These are phyloP conservation scores for Burhinus bistriatus DNA, from an alignment of 2,113 vertebrate genomes.

Conservation along the genomic window DNA sequence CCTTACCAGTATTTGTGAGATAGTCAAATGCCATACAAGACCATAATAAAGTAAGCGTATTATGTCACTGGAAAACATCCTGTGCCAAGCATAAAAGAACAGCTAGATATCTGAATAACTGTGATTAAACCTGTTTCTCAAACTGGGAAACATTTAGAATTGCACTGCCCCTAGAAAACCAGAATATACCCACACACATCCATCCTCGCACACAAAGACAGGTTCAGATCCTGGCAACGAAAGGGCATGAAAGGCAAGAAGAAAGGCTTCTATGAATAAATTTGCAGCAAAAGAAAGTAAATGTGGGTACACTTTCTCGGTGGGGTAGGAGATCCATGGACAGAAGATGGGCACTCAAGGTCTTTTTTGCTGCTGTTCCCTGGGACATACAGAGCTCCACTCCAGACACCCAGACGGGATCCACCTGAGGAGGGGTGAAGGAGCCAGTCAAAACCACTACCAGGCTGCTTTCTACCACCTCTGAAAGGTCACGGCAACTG, in stretches of 20 bases:
- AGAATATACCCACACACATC: neutral
- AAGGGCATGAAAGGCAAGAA: neutral
- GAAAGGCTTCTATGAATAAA: neutral
- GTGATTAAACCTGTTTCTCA: neutral
- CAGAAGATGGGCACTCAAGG: neutral
- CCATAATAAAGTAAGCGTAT: neutral
- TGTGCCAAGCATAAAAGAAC: neutral
- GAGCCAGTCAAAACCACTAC: neutral
- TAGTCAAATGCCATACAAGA: neutral
- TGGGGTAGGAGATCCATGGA: neutral
- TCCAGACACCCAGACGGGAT: rapidly evolving
- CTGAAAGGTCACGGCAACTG: neutral
- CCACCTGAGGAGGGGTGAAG: rapidly evolving
- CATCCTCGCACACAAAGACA: neutral
- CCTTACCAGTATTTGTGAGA: neutral
- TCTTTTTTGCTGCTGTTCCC: neutral
- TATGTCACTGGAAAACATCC: neutral
- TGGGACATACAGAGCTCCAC: neutral
- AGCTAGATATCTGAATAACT: neutral
- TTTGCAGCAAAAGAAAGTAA: neutral
- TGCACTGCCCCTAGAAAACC: neutral
- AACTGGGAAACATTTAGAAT: neutral
- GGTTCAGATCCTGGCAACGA: neutral
- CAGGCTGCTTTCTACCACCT: neutral
- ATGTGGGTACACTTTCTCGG: neutral